Evolutionary conservation across 2,888 invertebrate species (phyloP).

Genomic region (Tenthredo amoena): DNA sequence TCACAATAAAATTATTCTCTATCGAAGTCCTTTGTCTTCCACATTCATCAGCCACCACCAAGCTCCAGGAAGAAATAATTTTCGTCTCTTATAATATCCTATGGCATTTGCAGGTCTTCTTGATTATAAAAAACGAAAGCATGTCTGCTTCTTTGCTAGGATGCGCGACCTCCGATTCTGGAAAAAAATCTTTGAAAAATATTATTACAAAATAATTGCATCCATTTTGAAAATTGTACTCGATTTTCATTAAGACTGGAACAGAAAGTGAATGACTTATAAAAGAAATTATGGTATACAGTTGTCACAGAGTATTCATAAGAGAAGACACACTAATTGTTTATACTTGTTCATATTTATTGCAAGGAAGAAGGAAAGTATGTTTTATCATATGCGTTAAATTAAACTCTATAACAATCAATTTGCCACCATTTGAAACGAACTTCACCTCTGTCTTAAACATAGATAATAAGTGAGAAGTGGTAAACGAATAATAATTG

Average conservation of each 20-base stretch:
- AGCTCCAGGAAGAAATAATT: not conserved
- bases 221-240: not conserved
- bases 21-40: slow-evolving; percentile 63
- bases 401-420: slow-evolving; percentile 32
- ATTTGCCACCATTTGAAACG: slow-evolving; percentile 25
- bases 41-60: not conserved
- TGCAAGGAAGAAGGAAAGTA: slow-evolving; percentile 40
- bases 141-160: not conserved
- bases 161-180: not conserved
- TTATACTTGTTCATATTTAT: slow-evolving; percentile 35
- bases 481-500: slow-evolving; percentile 8
- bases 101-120: slow-evolving; percentile 13
- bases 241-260: not conserved
- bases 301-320: not conserved
- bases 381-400: slow-evolving; percentile 5
- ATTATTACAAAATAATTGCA: slow-evolving; percentile 7
- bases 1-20: slow-evolving; percentile 72
- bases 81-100: not conserved
- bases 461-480: slow-evolving; percentile 7
- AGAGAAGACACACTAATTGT: slow-evolving; percentile 5
- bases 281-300: not conserved
- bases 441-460: slow-evolving; percentile 31
- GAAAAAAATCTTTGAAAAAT: not conserved
- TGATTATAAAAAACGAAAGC: not conserved
- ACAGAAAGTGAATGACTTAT: not conserved